Percentiles rank a stretch among this genome's conserved stretches.
These are phyloP conservation scores for Heliconius eleuchia DNA, from an alignment of 1,140 invertebrate genomes.

Conservation along the genomic window DNA sequence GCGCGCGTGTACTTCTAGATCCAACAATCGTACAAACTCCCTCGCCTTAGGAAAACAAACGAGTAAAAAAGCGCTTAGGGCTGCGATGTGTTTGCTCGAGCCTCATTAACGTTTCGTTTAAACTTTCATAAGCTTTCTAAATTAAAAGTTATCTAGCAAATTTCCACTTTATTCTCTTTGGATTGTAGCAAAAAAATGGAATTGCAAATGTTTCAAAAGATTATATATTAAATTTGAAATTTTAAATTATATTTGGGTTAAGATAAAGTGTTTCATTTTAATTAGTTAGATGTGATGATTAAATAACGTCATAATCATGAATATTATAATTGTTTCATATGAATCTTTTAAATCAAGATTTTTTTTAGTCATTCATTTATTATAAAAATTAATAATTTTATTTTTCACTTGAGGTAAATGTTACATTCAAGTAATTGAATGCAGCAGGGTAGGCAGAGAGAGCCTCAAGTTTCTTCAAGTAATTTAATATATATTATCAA, in stretches of 20 bases:
- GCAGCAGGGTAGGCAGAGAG: too few species aligned
- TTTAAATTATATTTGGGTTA: too few species aligned
- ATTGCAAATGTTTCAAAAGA: too few species aligned
- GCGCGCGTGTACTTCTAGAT: slow-evolving; percentile 54
- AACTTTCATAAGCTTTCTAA: slow-evolving; percentile 9
- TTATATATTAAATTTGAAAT: too few species aligned
- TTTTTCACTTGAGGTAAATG: not conserved
- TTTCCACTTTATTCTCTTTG: not conserved
- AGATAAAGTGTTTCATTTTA: too few species aligned
- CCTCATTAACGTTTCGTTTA: slow-evolving; percentile 13
- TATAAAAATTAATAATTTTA: not conserved
- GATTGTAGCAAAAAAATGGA: not conserved
- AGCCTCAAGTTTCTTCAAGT: not conserved
- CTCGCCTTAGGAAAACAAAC: slow-evolving; percentile 61
- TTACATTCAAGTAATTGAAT: not conserved
- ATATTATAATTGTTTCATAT: too few species aligned
- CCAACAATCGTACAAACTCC: slow-evolving; percentile 55
- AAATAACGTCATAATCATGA: too few species aligned
- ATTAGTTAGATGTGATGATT: too few species aligned
- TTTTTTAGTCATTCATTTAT: not conserved
- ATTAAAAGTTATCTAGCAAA: slow-evolving; percentile 10
- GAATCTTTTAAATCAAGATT: too few species aligned
- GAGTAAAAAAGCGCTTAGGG: slow-evolving; percentile 38
- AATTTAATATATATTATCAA: not conserved
- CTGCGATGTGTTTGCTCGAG: slow-evolving; percentile 32